These are phyloP conservation scores for Neodon shergylaensis DNA, from an alignment of 2,113 vertebrate species.

Conservation along the genomic window DNA sequence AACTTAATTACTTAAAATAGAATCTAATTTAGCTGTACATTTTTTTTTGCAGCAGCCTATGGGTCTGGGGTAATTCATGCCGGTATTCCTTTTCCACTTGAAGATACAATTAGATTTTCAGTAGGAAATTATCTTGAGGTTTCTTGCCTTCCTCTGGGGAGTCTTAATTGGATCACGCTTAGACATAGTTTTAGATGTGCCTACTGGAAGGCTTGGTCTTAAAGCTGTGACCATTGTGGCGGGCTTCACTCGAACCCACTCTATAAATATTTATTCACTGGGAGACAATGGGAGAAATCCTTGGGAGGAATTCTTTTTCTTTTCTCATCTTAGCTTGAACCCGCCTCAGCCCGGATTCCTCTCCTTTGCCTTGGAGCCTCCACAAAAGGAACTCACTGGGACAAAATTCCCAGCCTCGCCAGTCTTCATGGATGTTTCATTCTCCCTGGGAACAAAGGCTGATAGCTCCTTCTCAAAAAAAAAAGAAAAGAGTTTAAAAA, in stretches of 20 bases:
- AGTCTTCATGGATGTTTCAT: constrained; percentile 68
- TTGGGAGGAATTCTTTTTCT: constrained; percentile 73
- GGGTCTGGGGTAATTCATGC: constrained; percentile 73
- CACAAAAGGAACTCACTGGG: constrained; percentile 73
- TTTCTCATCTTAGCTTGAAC: constrained; percentile 74
- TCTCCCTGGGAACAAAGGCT: constrained; percentile 70
- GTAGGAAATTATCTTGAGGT: constrained; percentile 76
- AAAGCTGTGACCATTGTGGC: constrained; percentile 56
- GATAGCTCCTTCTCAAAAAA: constrained; percentile 50
- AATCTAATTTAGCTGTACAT: constrained; percentile 79
- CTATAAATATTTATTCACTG: constrained; percentile 81
- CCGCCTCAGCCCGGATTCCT: constrained; percentile 71
- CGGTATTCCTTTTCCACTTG: constrained; percentile 68
- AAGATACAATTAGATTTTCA: constrained; percentile 76
- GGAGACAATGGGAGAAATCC: constrained; percentile 76
- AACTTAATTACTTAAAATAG: constrained; percentile 76
- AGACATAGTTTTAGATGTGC: constrained; percentile 68
- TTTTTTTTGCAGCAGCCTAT: constrained; percentile 71
- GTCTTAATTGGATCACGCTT: constrained; percentile 74
- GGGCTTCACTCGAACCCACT: constrained; percentile 74
- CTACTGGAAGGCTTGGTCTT: constrained; percentile 60
- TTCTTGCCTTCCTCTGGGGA: constrained; percentile 71
- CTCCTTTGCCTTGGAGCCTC: constrained; percentile 71
- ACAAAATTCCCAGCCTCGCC: constrained; percentile 74
- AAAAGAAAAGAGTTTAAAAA: background rate